Evolutionary conservation across 2,797 vertebrate genomes (phyloP).

Genomic region (Paguma larvata): DNA sequence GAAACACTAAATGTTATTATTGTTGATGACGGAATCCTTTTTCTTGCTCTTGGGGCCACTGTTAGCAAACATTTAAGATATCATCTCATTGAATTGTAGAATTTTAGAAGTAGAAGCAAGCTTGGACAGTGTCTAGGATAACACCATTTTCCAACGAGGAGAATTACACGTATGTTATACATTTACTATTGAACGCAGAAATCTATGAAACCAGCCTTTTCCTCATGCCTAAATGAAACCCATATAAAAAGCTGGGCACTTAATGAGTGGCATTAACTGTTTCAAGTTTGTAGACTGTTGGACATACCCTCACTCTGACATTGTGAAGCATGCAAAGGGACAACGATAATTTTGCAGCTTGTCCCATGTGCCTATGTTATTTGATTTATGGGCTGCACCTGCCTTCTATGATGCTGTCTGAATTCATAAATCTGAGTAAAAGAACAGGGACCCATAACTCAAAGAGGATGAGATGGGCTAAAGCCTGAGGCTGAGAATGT

Average conservation of each 20-base stretch:
- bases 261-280: slow-evolving; percentile 42
- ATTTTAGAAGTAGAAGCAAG: slow-evolving; percentile 32
- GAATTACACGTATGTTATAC: neutral
- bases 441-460: slow-evolving; percentile 81
- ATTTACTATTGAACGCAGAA: neutral
- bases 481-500: slow-evolving; percentile 76
- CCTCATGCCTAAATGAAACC: slow-evolving; percentile 39
- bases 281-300: slow-evolving; percentile 29
- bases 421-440: slow-evolving; percentile 83
- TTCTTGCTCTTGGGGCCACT: neutral
- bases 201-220: neutral
- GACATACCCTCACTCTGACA: slow-evolving; percentile 64
- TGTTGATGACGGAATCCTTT: slow-evolving; percentile 2
- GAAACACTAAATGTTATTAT: neutral
- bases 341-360: slow-evolving; percentile 75
- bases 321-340: slow-evolving; percentile 69
- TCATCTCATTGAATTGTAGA: slow-evolving; percentile 14
- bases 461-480: slow-evolving; percentile 78
- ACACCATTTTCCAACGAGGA: neutral
- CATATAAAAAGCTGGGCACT: neutral
- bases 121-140: neutral
- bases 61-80: slow-evolving; percentile 33
- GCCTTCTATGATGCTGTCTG: slow-evolving; percentile 69
- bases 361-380: slow-evolving; percentile 60
- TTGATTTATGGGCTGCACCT: slow-evolving; percentile 82